Conservation (phyloP, 1,140 invertebrate genomes). For the Eulimnadia texana region DNA sequence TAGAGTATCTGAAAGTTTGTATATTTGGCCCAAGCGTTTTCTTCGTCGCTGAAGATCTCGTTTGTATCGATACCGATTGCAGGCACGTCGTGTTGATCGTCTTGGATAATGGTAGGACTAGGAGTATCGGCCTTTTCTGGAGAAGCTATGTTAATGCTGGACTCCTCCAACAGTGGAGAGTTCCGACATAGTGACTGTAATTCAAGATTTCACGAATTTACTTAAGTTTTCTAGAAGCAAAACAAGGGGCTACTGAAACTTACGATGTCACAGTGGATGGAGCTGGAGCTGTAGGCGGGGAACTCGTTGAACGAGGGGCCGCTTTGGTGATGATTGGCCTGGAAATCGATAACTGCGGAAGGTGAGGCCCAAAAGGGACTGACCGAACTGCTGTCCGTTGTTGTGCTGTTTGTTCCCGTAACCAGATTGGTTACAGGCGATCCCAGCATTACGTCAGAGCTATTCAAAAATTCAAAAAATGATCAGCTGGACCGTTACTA, state of each 20-base stretch:
- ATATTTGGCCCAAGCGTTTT: slow-evolving; percentile 5
- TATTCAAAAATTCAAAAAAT: neutral
- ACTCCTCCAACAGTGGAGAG: neutral
- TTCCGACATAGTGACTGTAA: neutral
- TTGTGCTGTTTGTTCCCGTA: neutral
- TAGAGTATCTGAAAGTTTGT: slow-evolving; percentile 9
- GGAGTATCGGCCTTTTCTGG: neutral
- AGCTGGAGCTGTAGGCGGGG: neutral
- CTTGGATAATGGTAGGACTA: neutral
- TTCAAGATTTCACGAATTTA: neutral
- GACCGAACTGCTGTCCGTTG: neutral
- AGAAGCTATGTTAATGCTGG: neutral
- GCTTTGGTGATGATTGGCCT: neutral
- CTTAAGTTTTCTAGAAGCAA: too few species aligned
- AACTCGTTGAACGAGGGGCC: neutral
- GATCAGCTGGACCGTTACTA: too few species aligned
- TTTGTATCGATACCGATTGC: neutral
- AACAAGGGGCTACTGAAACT: neutral
- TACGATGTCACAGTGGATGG: neutral
- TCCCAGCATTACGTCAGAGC: slow-evolving; percentile 1
- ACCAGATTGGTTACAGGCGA: neutral
- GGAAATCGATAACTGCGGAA: slow-evolving; percentile 2
- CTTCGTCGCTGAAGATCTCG: neutral
- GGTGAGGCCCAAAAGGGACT: slow-evolving; percentile 7
- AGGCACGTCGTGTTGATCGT: slow-evolving; percentile 1